Evolutionary conservation across 2,888 invertebrate genomes (phyloP), one percentile per base, ranked within the genome.

Genomic region (Oscheius sp.): DNA sequence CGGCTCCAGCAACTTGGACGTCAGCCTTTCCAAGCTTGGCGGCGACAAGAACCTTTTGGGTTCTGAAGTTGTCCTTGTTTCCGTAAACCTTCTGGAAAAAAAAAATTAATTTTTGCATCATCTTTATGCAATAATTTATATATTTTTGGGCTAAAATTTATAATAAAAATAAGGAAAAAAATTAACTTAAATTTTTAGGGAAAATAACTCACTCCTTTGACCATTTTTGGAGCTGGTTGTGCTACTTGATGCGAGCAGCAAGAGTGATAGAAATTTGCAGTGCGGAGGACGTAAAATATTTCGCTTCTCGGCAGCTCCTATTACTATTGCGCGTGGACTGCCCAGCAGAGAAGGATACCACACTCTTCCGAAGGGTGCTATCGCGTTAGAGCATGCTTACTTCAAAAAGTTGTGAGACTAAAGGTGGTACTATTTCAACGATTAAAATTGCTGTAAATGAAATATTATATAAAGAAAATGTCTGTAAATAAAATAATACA

Each of bases 51-150:
- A 92, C 94, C 90, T 98, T 98, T 89, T 92, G 93, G 84, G 96
- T 95, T 89, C 97, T 93, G 91, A 96, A 96, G 91, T 96, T 97
- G 89, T 94, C 93, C 86, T 94, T 93, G 90, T 95, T 95, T 88
- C 96, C 96, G 91, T 95, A 97, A 87, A 98, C 91, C 89, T 94
- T 96, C 95, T 95, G 91, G 61, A 90, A 75, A 34, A 25, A 61
- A 8, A 10, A 34, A 64, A 3, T 45, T 45, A 39, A 37, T 6
- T 6, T 37, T 6, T 37, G 6, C 37, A 37, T 10, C 37, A 6
- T 6, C 37, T 6, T 37, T 37, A 10, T 37, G 8, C 37, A 42
- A 42, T 20, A 3, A 42, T 17, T 42, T 42, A 17, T 12, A 8
- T 17, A n/a, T 3, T 10, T 3, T 42, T 42, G 12, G 12, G 17